These are phyloP conservation scores for Misgurnus mizolepis DNA, from an alignment of 2,113 vertebrate genomes.

Conservation along the genomic window DNA sequence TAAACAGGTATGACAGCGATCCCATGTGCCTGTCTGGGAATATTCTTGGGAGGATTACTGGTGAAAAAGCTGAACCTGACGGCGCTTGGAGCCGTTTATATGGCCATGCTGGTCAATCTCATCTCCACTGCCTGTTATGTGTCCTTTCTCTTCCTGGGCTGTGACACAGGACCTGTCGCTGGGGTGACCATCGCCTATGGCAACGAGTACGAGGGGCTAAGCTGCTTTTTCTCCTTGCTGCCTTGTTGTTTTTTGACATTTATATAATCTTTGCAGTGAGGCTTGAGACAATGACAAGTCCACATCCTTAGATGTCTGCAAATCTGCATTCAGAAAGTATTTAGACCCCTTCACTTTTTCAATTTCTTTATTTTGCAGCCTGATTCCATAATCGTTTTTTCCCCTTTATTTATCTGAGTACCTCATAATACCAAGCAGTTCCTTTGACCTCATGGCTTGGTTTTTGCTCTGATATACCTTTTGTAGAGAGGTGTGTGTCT, in stretches of 20 bases:
- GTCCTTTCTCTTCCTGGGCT: constrained; percentile 97
- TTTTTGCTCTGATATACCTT: too few species aligned
- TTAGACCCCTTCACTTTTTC: too few species aligned
- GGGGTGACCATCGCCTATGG: constrained; percentile 89
- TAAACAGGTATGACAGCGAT: constrained; percentile 94
- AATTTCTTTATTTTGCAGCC: too few species aligned
- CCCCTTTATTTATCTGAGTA: too few species aligned
- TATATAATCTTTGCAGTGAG: constrained; percentile 2
- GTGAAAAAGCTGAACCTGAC: constrained; percentile 97
- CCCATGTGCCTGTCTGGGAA: constrained; percentile 94
- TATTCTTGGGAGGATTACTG: constrained; percentile 94
- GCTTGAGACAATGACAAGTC: neutral
- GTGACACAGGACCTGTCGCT: constrained; percentile 92
- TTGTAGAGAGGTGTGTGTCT: too few species aligned
- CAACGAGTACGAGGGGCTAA: constrained; percentile 83
- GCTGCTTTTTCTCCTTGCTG: constrained; percentile 13
- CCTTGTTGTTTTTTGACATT: constrained; percentile 37
- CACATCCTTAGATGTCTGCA: neutral
- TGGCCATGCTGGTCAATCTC: constrained; percentile 98
- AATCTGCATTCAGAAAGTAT: too few species aligned
- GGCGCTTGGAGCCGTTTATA: constrained; percentile 91
- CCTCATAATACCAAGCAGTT: too few species aligned
- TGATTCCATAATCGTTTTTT: too few species aligned
- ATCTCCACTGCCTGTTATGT: constrained; percentile 95
- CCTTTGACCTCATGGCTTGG: too few species aligned